These are phyloP conservation scores for Colistium nudipinnis DNA, from an alignment of 2,113 vertebrate species.

Conservation along the genomic window DNA sequence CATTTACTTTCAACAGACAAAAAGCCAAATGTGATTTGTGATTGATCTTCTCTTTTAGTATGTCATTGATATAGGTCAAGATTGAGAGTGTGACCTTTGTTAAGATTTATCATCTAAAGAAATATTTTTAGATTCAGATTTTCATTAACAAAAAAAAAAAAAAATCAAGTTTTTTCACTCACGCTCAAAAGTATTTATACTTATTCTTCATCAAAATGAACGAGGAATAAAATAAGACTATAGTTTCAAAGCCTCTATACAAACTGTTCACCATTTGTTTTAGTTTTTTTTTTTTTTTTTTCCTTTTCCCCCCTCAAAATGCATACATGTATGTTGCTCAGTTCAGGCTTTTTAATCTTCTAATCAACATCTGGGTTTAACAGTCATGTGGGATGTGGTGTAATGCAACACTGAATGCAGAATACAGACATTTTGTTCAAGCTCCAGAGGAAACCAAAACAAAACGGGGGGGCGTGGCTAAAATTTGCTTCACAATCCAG, in stretches of 20 bases:
- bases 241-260: conserved; percentile 29
- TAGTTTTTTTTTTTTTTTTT: neutral
- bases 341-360: conserved; percentile 9
- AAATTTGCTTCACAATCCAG: conserved; percentile 57
- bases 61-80: no score
- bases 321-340: conserved; percentile 5
- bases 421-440: conserved; percentile 61
- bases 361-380: conserved; percentile 41
- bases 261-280: conserved; percentile 43
- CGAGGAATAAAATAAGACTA: neutral
- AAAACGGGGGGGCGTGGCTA: conserved; percentile 22
- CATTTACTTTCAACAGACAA: no score
- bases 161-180: no score
- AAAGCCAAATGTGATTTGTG: no score
- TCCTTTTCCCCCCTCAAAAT: conserved; percentile 23
- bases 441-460: conserved; percentile 32
- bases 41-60: no score
- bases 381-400: conserved; percentile 34
- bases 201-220: no score
- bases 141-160: no score
- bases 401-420: conserved; percentile 51
- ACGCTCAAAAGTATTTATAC: no score
- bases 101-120: no score
- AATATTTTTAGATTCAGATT: no score
- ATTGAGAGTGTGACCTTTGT: no score